Evolutionary conservation across 2,797 vertebrate genomes (phyloP), one percentile per base, ranked within the genome.

Genomic region (Paedocypris micromegethes): DNA sequence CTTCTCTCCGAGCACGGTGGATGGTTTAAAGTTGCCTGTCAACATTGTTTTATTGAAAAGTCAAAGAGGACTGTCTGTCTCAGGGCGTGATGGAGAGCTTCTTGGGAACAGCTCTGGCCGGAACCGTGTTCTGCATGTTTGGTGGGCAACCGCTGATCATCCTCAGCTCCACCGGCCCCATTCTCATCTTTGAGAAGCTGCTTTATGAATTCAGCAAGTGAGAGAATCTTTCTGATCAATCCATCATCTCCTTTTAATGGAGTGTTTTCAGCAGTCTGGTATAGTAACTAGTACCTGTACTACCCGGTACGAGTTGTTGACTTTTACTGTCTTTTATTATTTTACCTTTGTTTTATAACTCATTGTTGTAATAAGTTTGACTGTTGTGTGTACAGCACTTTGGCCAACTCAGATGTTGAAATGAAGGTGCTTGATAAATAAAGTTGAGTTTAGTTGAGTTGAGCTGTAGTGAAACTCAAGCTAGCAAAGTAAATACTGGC

Each of bases 21-120:
- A 52, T 62, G 9, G 51, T 48, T 75, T 66, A 69, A 69, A 69
- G 40, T 59, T 69, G 48, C 56, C 69, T 65, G 56, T 47, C 50
- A 5, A 50, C 45, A n/a, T 60, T n/a, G 42, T 47, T 63, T 62
- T 23, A 59, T 63, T 4, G 42, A 57, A 40, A 4, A 63, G 39
- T 6, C 56, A 9, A 57, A 9, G 44, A 51, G 41, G 7, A 6
- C 1, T 2, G 4, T 39, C 1, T 50, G 23, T 39, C 52, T 40
- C 80, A 99, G 96, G 96, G 95, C 0, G 96, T 99, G 72, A 98
- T 99, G 92, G 96, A 98, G 87, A 99, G 96, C 69, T 99, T 99
- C 77, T 88, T 99, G 8, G 95, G 96, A 23, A 99, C 96, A 0
- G 93, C 95, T 1, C 88, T 99, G 82, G 91, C 96, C 0, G 96